Evolutionary conservation across 2,797 vertebrate genomes (phyloP), one percentile per base, ranked within the genome.

Genomic region (Xyrichtys novacula): DNA sequence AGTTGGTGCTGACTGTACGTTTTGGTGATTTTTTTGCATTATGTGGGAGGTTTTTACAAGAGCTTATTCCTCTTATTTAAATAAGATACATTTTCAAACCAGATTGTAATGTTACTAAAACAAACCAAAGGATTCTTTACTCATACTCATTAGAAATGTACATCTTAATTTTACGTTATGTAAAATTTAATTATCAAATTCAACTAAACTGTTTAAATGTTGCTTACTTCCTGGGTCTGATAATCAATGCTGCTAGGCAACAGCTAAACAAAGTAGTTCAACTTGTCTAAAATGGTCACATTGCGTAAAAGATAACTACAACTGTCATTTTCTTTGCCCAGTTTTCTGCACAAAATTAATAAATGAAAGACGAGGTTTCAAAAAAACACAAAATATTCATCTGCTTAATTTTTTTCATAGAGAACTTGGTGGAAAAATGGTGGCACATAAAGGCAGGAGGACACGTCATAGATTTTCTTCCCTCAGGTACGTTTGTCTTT

Each of bases 401-500:
- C n/a, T n/a, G n/a, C n/a, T n/a, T n/a, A n/a, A n/a, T n/a, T n/a
- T n/a, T n/a, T n/a, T n/a, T n/a, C n/a, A n/a, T n/a, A n/a, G n/a
- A n/a, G n/a, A n/a, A n/a, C n/a, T n/a, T n/a, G n/a, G n/a, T n/a
- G n/a, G n/a, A n/a, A n/a, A n/a, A n/a, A n/a, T 26, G 32, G 80
- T 68, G 75, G 32, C 9, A 11, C 52, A 23, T 16, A 16, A 5
- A 16, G 15, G 11, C 22, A 25, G 5, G 65, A 60, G 49, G 34
- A 59, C 14, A 16, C 0, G 0, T 0, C 0, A 17, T 0, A 8
- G 4, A 28, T 34, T 31, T 28, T 47, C 20, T 31, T 12, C 1
- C 17, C 31, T 43, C 50, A 83, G 80, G 80, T 85, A 65, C 4
- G 47, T 22, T 12, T 36, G 7, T 46, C 16, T 34, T 53, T 31